These are phyloP conservation scores for Microctonus brassicae DNA, from an alignment of 2,888 invertebrate species.

Conservation along the genomic window DNA sequence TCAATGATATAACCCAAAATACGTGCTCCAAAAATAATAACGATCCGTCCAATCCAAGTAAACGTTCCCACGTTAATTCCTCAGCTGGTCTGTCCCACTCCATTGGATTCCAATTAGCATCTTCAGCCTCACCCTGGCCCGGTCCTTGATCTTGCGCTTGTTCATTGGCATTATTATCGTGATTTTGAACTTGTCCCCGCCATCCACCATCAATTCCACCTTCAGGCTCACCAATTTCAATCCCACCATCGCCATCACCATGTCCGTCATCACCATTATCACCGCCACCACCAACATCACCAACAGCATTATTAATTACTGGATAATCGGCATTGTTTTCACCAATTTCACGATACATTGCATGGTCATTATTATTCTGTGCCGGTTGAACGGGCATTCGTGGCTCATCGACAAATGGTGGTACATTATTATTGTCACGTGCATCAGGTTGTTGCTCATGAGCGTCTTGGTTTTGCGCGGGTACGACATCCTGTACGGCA, in stretches of 20 bases:
- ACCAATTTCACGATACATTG: constrained; percentile 44
- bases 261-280: constrained; percentile 30
- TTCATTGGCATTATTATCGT: constrained; percentile 41
- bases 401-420: constrained; percentile 65
- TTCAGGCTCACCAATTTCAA: constrained; percentile 54
- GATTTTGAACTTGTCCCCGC: constrained; percentile 39
- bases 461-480: not conserved
- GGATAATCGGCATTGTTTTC: constrained; percentile 64
- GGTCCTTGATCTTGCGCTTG: constrained; percentile 49
- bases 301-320: constrained; percentile 62
- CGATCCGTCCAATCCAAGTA: constrained; percentile 96
- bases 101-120: constrained; percentile 97
- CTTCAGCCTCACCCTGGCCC: constrained; percentile 77
- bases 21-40: constrained; percentile 98
- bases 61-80: constrained; percentile 97
- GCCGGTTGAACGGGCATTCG: constrained; percentile 57
- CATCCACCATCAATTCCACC: constrained; percentile 58
- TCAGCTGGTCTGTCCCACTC: constrained; percentile 99
- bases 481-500: constrained; percentile 58
- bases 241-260: not conserved
- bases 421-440: constrained; percentile 67
- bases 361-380: constrained; percentile 52
- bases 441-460: constrained; percentile 55
- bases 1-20: constrained; percentile 98
- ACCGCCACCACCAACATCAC: constrained; percentile 40